These are phyloP conservation scores for Paracentrotus lividus DNA, from an alignment of 53 echinoderm and acorn worm species.

Conservation along the genomic window DNA sequence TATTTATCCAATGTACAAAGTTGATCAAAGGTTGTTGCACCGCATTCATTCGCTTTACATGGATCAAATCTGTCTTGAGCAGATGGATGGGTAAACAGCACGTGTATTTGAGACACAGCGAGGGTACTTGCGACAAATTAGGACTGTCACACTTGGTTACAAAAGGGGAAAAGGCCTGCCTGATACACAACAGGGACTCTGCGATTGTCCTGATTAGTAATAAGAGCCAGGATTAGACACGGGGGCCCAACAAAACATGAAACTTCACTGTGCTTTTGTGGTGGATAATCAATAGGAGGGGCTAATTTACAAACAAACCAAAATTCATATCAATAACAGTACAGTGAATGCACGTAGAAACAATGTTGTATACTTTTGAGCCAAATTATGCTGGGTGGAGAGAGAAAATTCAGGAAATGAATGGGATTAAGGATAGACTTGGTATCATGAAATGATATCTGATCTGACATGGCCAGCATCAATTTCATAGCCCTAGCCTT, in stretches of 20 bases:
- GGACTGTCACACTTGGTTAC: conserved; percentile 58
- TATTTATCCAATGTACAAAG: conserved; percentile 15
- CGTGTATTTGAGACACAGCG: conserved; percentile 57
- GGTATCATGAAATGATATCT: conserved; percentile 45
- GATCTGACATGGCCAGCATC: conserved; percentile 9
- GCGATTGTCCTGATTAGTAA: conserved; percentile 62
- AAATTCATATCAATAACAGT: background rate
- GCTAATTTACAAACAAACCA: conserved; percentile 37
- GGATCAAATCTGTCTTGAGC: background rate
- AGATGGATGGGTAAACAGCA: conserved; percentile 49
- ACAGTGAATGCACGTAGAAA: conserved; percentile 12
- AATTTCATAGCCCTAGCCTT: conserved; percentile 37
- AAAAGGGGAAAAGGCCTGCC: conserved; percentile 13
- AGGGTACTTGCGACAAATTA: conserved; percentile 55
- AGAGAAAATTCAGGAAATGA: conserved; percentile 26
- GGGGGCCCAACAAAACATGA: conserved; percentile 42
- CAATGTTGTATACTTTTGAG: background rate
- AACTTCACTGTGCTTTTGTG: too few relatives aligned
- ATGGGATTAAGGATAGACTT: conserved; percentile 10
- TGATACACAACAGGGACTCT: conserved; percentile 49
- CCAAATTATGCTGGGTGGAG: conserved; percentile 24
- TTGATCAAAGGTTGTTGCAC: background rate
- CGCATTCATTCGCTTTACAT: background rate
- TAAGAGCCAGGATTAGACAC: conserved; percentile 29
- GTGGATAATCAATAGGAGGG: conserved; percentile 24